These are phyloP conservation scores for Cylloceria caligata DNA, from an alignment of 2,888 invertebrate genomes.

Conservation along the genomic window DNA sequence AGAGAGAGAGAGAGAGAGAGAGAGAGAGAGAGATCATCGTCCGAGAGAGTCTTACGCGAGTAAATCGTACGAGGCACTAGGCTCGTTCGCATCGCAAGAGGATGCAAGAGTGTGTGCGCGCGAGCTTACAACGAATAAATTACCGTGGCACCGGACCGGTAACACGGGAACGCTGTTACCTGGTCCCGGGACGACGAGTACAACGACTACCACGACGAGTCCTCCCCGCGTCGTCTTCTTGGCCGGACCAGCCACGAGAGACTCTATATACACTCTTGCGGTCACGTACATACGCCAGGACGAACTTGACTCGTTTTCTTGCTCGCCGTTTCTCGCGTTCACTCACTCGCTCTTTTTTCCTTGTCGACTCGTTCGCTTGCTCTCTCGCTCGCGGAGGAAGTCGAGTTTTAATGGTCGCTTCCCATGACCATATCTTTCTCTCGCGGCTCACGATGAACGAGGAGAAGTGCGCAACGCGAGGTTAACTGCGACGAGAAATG, in stretches of 20 bases:
- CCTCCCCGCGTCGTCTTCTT: constrained; percentile 54
- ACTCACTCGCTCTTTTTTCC: constrained; percentile 51
- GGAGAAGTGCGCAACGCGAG: constrained; percentile 19
- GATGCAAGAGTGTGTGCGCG: constrained; percentile 43
- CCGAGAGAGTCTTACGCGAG: constrained; percentile 46
- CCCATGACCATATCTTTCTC: constrained; percentile 76
- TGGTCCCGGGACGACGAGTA: constrained; percentile 68
- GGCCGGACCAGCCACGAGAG: constrained; percentile 55
- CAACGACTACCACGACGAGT: constrained; percentile 53
- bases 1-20: constrained; percentile 19
- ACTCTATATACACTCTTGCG: constrained; percentile 34
- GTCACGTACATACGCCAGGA: constrained; percentile 49
- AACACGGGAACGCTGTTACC: constrained; percentile 82
- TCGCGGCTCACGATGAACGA: constrained; percentile 21
- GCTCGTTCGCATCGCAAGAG: constrained; percentile 36
- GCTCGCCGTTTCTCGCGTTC: constrained; percentile 57
- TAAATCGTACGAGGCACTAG: constrained; percentile 51
- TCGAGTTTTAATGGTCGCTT: constrained; percentile 75
- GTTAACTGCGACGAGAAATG: constrained; percentile 46
- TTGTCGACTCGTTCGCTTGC: constrained; percentile 15
- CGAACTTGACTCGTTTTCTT: constrained; percentile 75
- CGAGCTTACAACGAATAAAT: constrained; percentile 79
- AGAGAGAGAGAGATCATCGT: constrained; percentile 46
- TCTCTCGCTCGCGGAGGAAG: constrained; percentile 75
- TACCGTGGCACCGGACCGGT: constrained; percentile 80